Percentiles rank a stretch among this genome's conserved stretches.
phyloP scores from a whole-genome alignment of 2,888 invertebrate species.

The Dryomyza anilis region DNA sequence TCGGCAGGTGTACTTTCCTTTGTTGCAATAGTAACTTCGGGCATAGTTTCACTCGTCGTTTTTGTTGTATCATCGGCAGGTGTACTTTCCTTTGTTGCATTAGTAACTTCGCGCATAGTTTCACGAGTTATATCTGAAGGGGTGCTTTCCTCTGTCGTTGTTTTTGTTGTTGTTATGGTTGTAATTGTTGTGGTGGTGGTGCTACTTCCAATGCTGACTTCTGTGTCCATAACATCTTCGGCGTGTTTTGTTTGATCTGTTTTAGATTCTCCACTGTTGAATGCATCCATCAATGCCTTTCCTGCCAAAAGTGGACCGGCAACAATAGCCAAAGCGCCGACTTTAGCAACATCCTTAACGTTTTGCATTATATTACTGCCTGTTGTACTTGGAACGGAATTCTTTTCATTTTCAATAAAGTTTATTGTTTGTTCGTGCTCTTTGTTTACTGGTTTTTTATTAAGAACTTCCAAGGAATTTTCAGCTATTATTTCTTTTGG shows the following conservation, averaged over 20 bases:
- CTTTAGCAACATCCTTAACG: conserved; percentile 74
- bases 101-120: neutral
- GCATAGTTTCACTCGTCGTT: neutral
- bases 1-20: no score
- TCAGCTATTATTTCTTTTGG: no score
- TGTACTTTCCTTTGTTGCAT: no score
- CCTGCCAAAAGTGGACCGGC: conserved; percentile 90
- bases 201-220: neutral
- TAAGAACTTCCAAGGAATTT: neutral
- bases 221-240: conserved; percentile 3
- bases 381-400: conserved; percentile 14
- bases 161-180: conserved; percentile 38
- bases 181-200: conserved; percentile 32
- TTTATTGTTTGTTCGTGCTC: conserved; percentile 20
- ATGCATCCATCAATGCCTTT: conserved; percentile 81
- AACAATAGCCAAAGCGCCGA: conserved; percentile 84
- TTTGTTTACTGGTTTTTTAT: conserved; percentile 3
- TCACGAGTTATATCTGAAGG: neutral
- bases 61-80: conserved; percentile 6
- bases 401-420: conserved; percentile 45
- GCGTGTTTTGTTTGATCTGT: conserved; percentile 24
- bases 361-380: conserved; percentile 45
- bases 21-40: neutral
- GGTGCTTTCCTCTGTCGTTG: conserved; percentile 22
- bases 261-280: conserved; percentile 65